phyloP scores from a whole-genome alignment of 2,797 vertebrate genomes.

The Adelosebastes latens region DNA sequence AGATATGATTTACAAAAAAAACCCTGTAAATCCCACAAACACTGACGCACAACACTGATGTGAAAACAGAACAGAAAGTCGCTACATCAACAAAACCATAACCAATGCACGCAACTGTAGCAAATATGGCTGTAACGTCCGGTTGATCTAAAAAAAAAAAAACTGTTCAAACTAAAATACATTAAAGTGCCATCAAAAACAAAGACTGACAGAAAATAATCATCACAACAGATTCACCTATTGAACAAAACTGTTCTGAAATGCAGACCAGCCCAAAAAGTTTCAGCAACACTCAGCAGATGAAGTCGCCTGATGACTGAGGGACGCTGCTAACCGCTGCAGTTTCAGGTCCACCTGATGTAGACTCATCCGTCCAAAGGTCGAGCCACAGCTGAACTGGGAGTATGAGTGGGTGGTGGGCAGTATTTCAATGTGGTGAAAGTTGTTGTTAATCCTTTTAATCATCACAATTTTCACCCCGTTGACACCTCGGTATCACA shows the following conservation, averaged over 20 bases:
- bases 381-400: slow-evolving; percentile 11
- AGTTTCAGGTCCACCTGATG: slow-evolving; percentile 31
- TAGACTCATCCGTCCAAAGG: slow-evolving; percentile 64
- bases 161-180: background rate
- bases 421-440: background rate
- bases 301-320: slow-evolving; percentile 28
- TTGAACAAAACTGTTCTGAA: slow-evolving; percentile 21
- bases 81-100: background rate
- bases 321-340: background rate
- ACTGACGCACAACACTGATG: background rate
- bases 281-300: slow-evolving; percentile 13
- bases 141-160: background rate
- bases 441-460: slow-evolving; percentile 2
- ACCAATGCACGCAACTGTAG: background rate
- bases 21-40: background rate
- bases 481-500: background rate
- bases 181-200: background rate
- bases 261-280: background rate
- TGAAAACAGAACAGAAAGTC: slow-evolving; percentile 43
- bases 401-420: slow-evolving; percentile 25
- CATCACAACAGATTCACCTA: slow-evolving; percentile 27
- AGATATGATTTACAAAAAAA: background rate
- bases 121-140: background rate
- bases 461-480: background rate
- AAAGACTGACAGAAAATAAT: background rate